These are phyloP conservation scores for Aelia acuminata DNA, from an alignment of 2,888 invertebrate genomes.

Conservation along the genomic window DNA sequence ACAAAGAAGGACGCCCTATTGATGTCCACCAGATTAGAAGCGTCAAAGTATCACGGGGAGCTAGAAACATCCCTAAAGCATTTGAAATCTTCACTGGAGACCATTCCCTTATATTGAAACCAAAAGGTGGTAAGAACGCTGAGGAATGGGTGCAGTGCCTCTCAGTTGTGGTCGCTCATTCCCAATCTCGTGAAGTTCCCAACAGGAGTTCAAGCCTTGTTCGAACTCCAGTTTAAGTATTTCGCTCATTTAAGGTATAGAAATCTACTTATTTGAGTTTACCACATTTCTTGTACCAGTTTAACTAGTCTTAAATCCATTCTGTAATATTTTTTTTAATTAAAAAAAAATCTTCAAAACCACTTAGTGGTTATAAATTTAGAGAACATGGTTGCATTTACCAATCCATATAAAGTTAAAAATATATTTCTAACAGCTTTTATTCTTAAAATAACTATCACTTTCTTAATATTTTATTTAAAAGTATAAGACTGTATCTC, in stretches of 20 bases:
- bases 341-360: background rate
- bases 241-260: background rate
- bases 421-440: background rate
- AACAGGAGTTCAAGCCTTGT: conserved; percentile 67
- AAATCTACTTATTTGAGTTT: background rate
- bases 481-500: conserved; percentile 14
- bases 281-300: background rate
- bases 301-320: conserved; percentile 14
- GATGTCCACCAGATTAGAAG: conserved; percentile 94
- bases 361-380: background rate
- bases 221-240: conserved; percentile 66
- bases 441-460: background rate
- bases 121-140: conserved; percentile 93
- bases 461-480: background rate
- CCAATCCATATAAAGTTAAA: background rate
- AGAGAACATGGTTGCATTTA: background rate
- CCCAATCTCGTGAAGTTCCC: conserved; percentile 73
- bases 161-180: conserved; percentile 92
- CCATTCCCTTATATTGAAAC: conserved; percentile 92
- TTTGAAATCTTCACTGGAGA: conserved; percentile 97
- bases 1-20: conserved; percentile 74
- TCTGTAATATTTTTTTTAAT: background rate
- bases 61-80: conserved; percentile 93
- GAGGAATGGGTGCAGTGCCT: conserved; percentile 97
- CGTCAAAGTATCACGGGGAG: conserved; percentile 92